A percentile compares a stretch with the other conserved stretches of the same genome.
Evolutionary conservation across 2,797 vertebrate species (phyloP).

Genomic region (Falco cherrug): DNA sequence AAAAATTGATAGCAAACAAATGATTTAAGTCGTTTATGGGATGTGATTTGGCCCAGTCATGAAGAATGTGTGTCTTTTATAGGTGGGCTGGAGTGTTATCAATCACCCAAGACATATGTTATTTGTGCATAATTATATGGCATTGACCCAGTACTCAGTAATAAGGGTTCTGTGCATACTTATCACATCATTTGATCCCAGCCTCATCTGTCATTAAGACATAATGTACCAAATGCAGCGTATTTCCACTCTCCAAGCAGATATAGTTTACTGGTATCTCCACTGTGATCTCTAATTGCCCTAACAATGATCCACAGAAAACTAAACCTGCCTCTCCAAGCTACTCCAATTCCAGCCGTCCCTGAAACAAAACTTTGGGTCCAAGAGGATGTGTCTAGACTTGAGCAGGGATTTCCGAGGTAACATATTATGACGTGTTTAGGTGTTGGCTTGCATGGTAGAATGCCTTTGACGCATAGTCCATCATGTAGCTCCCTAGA

Average conservation of each 20-base stretch:
- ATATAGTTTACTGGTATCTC: not conserved
- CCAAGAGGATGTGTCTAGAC: not conserved
- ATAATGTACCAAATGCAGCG: not conserved
- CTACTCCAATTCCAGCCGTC: not conserved
- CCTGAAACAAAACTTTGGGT: rapidly evolving
- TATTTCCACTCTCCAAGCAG: not conserved
- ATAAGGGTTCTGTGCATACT: not conserved
- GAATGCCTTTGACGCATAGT: not conserved
- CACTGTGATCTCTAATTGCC: not conserved
- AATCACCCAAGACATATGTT: not conserved
- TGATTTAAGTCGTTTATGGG: not conserved
- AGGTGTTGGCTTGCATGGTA: not conserved
- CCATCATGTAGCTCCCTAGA: not conserved
- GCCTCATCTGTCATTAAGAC: not conserved
- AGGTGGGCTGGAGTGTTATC: not conserved
- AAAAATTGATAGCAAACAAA: not conserved
- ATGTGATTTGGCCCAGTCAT: not conserved
- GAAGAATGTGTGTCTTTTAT: not conserved
- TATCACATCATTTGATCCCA: not conserved
- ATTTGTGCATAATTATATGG: not conserved
- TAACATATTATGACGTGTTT: not conserved
- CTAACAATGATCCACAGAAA: not conserved
- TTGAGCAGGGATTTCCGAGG: not conserved
- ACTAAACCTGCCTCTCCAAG: not conserved
- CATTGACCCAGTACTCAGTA: not conserved